Base-by-base conservation (phyloP, 64 coral and sea anemone genomes). In the Dendronephthya gigantea region DNA sequence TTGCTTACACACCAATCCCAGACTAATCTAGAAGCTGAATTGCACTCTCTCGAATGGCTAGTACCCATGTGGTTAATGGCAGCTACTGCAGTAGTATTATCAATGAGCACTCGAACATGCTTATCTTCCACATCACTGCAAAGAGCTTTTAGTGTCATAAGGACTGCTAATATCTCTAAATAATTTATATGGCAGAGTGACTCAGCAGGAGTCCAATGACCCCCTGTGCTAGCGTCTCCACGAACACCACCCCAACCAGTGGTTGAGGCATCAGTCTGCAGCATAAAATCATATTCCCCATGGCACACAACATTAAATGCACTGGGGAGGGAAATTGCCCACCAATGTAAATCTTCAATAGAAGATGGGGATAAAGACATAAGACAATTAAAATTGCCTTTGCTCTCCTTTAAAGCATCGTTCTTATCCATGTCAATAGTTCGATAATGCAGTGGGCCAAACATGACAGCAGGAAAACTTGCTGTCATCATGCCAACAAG, bases 21-120 rank as follows among this genome's bases (percentile, higher is more conserved):
- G 33, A 84, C 82, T 50, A 49, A 68, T 23, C 38, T 88, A 38
- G 15, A 13, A 22, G 72, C 56, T 55, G 31, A 2, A 23, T 82
- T 19, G 37, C 48, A 68, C 29, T 28, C 9, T 17, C 82, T 50
- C 15, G 85, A 91, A 30, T 91, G 90, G 85, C 90, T 91, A 17
- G 85, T 91, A 31, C 90, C 90, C 90, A 91, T 91, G 51, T 91
- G 90, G 29, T 86, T 91, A 13, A 91, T 68, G 6, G 32, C 40
- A 32, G 40, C 27, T 14, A 87, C 85, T 36, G 90, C 65, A 13
- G 90, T 91, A 13, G 59, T 87, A n/a, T 87, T 91, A 87, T 91
- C 84, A 15, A 82, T 65, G 47, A 85, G 75, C 2, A 90, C 37
- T 7, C 51, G 34, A 11, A 90, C 50, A 82, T 90, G 89, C n/a